A percentile compares a stretch with the other conserved stretches of the same genome.
Conservation (phyloP, 2,113 vertebrate genomes). For the Acrocephalus kingi region DNA sequence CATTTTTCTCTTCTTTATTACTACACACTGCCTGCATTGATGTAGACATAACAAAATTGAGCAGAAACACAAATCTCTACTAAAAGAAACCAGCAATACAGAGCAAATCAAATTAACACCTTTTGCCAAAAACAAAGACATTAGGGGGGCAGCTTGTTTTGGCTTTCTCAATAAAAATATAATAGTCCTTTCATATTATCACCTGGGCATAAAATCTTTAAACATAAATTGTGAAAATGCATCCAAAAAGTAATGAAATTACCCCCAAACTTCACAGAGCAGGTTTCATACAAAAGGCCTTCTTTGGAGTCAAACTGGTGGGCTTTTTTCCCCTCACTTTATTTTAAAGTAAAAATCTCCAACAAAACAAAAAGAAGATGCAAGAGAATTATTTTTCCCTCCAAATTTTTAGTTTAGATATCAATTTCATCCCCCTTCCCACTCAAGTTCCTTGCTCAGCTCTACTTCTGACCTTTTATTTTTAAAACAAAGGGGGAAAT, state of each 20-base stretch:
- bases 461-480: background rate
- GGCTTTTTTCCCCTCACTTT: rapidly evolving
- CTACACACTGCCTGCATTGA: background rate
- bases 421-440: background rate
- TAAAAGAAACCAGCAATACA: background rate
- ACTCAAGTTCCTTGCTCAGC: background rate
- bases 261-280: background rate
- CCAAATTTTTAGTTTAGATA: background rate
- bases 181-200: background rate
- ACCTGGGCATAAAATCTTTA: background rate
- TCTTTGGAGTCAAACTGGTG: background rate
- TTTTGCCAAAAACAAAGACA: background rate
- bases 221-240: background rate
- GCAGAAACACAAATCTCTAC: background rate
- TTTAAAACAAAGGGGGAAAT: background rate
- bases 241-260: background rate
- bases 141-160: background rate
- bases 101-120: background rate
- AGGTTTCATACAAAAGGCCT: background rate
- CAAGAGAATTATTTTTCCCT: background rate
- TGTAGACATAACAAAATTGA: background rate
- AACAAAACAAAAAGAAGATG: background rate
- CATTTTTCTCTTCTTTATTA: background rate
- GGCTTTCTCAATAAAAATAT: background rate
- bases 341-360: background rate